Percentiles rank a stretch among this genome's conserved stretches.
phyloP scores from a whole-genome alignment of 1,140 invertebrate species.

The Stenopsyche tienmushanensis region DNA sequence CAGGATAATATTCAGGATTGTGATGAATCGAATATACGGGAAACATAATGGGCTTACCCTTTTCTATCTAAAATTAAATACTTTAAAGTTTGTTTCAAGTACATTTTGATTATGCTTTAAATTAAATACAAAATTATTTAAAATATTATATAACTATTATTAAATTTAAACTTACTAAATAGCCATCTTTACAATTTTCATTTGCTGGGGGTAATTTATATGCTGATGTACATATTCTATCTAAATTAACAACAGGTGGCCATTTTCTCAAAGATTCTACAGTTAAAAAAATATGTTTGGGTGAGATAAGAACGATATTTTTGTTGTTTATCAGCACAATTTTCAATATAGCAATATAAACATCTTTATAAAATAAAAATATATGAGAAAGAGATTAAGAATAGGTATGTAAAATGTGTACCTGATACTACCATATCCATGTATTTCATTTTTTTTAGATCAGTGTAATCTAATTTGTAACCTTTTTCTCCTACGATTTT shows the following conservation, averaged over 20 bases:
- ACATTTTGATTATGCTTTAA: no score
- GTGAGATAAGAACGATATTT: no score
- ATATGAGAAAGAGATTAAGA: no score
- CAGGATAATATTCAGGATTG: slow-evolving; percentile 56
- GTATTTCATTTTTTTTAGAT: slow-evolving; percentile 47
- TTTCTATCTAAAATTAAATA: no score
- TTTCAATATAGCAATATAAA: no score
- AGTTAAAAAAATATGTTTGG: no score
- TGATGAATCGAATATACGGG: slow-evolving; percentile 47
- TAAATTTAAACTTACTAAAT: neutral
- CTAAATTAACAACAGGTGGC: slow-evolving; percentile 58
- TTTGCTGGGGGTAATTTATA: slow-evolving; percentile 42
- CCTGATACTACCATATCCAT: slow-evolving; percentile 24
- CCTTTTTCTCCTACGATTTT: slow-evolving; percentile 38
- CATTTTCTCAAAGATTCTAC: slow-evolving; percentile 59
- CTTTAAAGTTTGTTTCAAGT: no score
- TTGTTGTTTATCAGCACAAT: no score
- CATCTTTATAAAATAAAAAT: no score
- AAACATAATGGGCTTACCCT: no score
- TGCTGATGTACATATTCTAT: slow-evolving; percentile 51
- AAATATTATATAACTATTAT: neutral
- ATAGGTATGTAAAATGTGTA: no score
- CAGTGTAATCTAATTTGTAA: slow-evolving; percentile 45
- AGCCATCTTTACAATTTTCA: slow-evolving; percentile 17
- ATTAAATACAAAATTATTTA: no score